These are phyloP conservation scores for Eulemur albifrons DNA, from an alignment of 2,797 vertebrate genomes.

Conservation along the genomic window DNA sequence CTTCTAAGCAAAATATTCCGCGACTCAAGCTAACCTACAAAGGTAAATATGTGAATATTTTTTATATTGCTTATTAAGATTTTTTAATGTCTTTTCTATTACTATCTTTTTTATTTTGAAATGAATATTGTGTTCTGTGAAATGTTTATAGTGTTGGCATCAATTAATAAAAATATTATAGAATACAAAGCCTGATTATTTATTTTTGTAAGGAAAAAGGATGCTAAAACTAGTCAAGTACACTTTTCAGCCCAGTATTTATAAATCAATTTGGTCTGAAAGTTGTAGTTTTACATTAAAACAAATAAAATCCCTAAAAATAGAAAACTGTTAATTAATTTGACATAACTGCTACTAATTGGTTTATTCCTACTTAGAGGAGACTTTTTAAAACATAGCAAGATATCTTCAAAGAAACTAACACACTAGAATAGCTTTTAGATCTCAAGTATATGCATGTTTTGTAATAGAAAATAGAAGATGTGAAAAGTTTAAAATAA, in stretches of 20 bases:
- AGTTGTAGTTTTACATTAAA: neutral
- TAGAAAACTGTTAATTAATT: constrained; percentile 7
- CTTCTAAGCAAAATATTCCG: constrained; percentile 92
- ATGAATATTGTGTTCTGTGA: neutral
- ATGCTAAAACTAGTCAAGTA: neutral
- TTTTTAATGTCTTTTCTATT: neutral
- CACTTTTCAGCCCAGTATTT: neutral
- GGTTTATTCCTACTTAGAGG: neutral
- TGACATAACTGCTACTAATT: neutral
- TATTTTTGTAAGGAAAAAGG: neutral
- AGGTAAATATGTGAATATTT: constrained; percentile 86
- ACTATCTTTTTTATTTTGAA: neutral
- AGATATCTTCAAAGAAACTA: neutral
- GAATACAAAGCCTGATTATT: neutral
- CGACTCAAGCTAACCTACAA: constrained; percentile 94
- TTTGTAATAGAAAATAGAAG: neutral
- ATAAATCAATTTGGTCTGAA: neutral
- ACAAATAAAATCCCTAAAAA: neutral
- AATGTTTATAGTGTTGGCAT: neutral
- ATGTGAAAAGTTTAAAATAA: neutral
- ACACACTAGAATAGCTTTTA: neutral
- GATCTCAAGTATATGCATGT: neutral
- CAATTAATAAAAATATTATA: neutral
- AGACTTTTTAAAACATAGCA: neutral
- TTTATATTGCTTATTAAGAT: neutral